Conservation (phyloP, 1,140 invertebrate species). For the Tetraneura akinire region DNA sequence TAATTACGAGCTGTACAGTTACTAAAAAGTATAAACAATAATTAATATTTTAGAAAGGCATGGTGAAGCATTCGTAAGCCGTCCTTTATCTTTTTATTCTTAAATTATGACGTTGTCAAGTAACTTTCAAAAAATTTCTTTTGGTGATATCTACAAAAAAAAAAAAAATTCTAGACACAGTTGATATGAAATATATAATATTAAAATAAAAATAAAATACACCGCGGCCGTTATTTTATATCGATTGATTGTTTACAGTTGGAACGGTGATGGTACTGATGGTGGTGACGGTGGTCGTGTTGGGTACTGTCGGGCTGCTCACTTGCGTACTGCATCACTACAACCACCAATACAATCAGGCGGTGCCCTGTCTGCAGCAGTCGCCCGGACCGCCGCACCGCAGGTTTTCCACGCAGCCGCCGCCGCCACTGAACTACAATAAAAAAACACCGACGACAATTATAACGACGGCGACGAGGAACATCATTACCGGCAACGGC, state of each 20-base stretch:
- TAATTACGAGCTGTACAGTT: too few species aligned
- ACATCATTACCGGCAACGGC: background rate
- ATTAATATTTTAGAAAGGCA: too few species aligned
- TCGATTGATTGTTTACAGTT: slow-evolving; percentile 32
- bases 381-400: slow-evolving; percentile 8
- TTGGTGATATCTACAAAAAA: too few species aligned
- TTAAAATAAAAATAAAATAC: too few species aligned
- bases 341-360: slow-evolving; percentile 43
- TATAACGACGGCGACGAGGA: background rate
- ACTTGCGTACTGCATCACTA: slow-evolving; percentile 47
- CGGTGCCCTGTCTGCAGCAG: slow-evolving; percentile 12
- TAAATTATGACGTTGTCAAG: too few species aligned
- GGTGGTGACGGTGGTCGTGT: slow-evolving; percentile 49
- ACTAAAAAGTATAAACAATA: too few species aligned
- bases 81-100: too few species aligned
- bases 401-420: slow-evolving; percentile 25
- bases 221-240: too few species aligned
- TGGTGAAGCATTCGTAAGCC: too few species aligned
- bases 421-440: background rate
- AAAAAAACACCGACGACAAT: background rate
- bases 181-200: too few species aligned
- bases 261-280: slow-evolving; percentile 51
- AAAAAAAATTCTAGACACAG: too few species aligned
- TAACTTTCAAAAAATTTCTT: too few species aligned
- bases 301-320: slow-evolving; percentile 50